Evolutionary conservation across 2,888 invertebrate genomes (phyloP), one percentile per base, ranked within the genome.

Genomic region (Aradus depressus): DNA sequence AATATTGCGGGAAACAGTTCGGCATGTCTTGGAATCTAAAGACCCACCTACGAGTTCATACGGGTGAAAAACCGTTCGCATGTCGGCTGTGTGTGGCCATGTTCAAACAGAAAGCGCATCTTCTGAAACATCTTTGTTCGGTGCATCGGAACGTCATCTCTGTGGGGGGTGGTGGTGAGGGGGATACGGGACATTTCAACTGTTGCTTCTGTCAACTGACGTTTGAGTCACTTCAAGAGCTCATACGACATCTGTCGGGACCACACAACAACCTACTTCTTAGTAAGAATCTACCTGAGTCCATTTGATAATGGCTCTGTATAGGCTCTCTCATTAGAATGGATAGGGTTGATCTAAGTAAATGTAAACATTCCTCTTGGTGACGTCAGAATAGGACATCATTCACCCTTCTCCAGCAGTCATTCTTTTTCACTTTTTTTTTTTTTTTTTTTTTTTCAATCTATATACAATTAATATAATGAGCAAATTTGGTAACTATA

Each of bases 21-120:
- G 88, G 88, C 54, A 88, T 88, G 88, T 87, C 87, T 53, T 89
- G 88, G 88, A 89, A 89, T 73, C 74, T 89, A 64, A 89, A 89
- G 68, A 89, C 88, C 55, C 88, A 88, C 69, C 73, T 88, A 51
- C 75, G 88, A 64, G 88, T 89, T 19, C 88, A 88, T 64, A 89
- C 88, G 0, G 88, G 88, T 53, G 88, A 89, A 62, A 89, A 88
- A 66, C 88, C 88, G 1, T 89, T 89, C 65, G 88, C 88, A 60
- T 89, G 88, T 47, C 76, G 88, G 61, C 75, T 88, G 41, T 89
- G 88, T 65, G 86, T 88, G 53, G 88, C 88, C 50, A 89, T 88
- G 88, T 89, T 89, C 68, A 89, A 89, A 69, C 88, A 89, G 64
- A 89, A 89, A 67, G 88, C 88, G 4, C 88, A 89, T 66, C 72